Percentiles rank a stretch among this genome's conserved stretches.
Conservation (phyloP, 2,113 vertebrate genomes). For the Ceyx cyanopectus region DNA sequence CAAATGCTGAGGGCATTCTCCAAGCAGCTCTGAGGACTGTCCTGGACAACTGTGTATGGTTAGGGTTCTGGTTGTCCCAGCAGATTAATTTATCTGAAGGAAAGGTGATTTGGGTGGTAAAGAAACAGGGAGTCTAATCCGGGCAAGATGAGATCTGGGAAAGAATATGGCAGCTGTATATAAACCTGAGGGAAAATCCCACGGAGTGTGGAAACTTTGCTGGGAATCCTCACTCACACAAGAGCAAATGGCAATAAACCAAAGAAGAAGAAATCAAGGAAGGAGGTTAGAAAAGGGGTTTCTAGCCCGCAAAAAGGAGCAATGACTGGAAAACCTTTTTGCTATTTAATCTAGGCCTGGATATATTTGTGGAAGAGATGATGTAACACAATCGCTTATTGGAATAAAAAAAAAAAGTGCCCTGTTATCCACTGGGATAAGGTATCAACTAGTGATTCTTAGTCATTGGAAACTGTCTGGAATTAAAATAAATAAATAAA, state of each 20-base stretch:
- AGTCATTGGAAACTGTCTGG: neutral
- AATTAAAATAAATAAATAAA: neutral
- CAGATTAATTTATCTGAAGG: neutral
- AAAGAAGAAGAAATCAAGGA: neutral
- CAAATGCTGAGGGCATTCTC: neutral
- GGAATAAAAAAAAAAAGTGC: neutral
- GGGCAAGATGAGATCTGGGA: neutral
- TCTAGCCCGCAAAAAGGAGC: neutral
- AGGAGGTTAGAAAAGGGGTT: neutral
- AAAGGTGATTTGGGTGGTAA: neutral
- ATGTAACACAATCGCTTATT: neutral
- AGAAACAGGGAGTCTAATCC: neutral
- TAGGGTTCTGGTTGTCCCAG: neutral
- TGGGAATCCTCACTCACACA: neutral
- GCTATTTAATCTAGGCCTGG: neutral
- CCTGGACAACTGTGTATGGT: neutral
- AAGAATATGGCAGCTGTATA: accelerated
- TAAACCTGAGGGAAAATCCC: neutral
- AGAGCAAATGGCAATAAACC: neutral
- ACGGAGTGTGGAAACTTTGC: neutral
- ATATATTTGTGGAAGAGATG: neutral
- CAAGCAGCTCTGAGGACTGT: neutral
- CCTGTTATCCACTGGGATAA: neutral
- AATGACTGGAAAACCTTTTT: neutral
- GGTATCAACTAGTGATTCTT: neutral